Base-by-base conservation (phyloP, 1,140 invertebrate genomes). In the Drosophila nigrodunni region DNA sequence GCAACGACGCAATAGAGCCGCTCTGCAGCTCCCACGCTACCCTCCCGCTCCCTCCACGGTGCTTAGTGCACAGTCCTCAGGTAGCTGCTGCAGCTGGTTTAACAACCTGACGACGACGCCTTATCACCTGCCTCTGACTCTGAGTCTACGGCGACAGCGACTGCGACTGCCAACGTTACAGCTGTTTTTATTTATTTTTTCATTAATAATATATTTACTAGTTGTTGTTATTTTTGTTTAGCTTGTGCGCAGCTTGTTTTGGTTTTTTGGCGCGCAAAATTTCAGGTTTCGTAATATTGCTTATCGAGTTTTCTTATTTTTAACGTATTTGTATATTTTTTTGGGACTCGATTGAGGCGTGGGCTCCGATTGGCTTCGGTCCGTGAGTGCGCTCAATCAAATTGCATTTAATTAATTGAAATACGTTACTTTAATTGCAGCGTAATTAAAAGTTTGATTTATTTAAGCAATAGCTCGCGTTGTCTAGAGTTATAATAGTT, bases 361-460 rank as follows among this genome's bases (percentile, higher is more conserved):
- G 61, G 43, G 52, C 76, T 57, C 58, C 54, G 11, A 15, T 47
- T 47, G 50, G 30, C 59, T 58, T 30, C 50, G 47, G 54, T 43
- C 49, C 54, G 52, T 61, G 30, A 41, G 64, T 64, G 82, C 75
- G 34, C 37, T 25, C 77, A 89, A 85, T 85, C 80, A 78, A 75
- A 73, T 43, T 76, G 80, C 46, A 68, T 85, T 89, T 89, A 88
- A 89, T 85, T 88, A 88, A 88, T 89, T 89, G 71, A 85, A 88
- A 89, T 88, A 80, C 83, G 83, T 76, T 89, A 80, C 66, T 73
- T 80, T 89, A 89, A 89, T 80, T 85, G 70, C 83, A 78, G 64
- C 47, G 74, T 85, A 88, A 85, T 88, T 88, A 88, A 88, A 85
- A 70, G 39, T 78, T 83, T 89, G 85, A 88, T 83, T 83, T 85